Evolutionary conservation across 2,797 vertebrate species (phyloP).

Genomic region (Pantherophis vulpinus): DNA sequence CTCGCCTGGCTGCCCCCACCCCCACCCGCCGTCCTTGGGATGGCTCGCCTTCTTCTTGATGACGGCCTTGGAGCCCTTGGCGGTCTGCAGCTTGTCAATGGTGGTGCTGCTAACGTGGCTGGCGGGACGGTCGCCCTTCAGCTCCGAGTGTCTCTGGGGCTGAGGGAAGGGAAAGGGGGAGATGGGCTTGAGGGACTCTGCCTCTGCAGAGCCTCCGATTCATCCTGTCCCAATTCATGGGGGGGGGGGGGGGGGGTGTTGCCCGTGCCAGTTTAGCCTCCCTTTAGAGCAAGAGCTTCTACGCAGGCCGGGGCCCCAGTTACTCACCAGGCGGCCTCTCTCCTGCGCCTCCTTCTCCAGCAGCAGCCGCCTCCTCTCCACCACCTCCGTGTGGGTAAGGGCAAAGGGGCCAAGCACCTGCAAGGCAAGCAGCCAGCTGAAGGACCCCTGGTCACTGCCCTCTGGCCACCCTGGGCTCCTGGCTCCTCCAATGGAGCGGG

Average conservation of each 20-base stretch:
- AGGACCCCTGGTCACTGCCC: not conserved
- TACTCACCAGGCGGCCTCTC: conserved; percentile 49
- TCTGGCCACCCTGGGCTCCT: not conserved
- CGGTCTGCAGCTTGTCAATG: conserved; percentile 34
- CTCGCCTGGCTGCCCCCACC: not conserved
- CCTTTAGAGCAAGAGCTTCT: not conserved
- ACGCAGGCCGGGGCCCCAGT: rapidly evolving
- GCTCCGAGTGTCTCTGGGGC: conserved; percentile 10
- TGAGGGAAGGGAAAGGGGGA: not conserved
- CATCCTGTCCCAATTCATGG: not conserved
- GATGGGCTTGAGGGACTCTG: not conserved
- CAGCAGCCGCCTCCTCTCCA: conserved; percentile 78
- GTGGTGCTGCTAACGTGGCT: conserved; percentile 51
- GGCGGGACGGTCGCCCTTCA: conserved; percentile 27
- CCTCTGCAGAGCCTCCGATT: not conserved
- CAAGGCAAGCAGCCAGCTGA: not conserved
- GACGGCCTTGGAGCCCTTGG: conserved; percentile 61
- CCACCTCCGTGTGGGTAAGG: conserved; percentile 80
- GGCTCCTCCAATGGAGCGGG: not conserved
- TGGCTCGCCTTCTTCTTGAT: conserved; percentile 70
- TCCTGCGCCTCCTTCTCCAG: conserved; percentile 62
- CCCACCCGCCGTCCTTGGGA: not conserved
- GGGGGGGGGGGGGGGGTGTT: no score
- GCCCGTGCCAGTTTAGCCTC: not conserved
- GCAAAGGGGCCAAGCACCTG: conserved; percentile 80